Evolutionary conservation across 2,888 invertebrate genomes (phyloP).

Genomic region (Zhengitettix transpicula): DNA sequence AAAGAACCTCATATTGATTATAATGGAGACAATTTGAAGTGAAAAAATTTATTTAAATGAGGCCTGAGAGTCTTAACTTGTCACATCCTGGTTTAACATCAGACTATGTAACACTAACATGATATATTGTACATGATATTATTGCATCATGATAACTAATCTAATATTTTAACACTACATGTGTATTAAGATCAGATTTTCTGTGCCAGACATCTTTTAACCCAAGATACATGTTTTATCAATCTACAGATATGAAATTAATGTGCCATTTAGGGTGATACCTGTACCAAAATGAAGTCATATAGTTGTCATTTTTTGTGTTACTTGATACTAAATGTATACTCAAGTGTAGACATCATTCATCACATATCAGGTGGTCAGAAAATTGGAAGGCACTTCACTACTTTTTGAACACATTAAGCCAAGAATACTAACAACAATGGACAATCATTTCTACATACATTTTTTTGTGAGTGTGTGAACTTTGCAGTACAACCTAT

Average conservation of each 20-base stretch:
- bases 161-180: conserved; percentile 12
- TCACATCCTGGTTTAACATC: conserved; percentile 8
- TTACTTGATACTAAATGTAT: conserved; percentile 8
- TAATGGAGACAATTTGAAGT: too few species aligned
- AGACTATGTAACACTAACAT: conserved; percentile 7
- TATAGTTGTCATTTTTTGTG: conserved; percentile 1
- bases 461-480: conserved; percentile 10
- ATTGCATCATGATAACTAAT: conserved; percentile 12
- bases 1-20: too few species aligned
- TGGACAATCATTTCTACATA: conserved; percentile 13
- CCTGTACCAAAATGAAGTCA: conserved; percentile 25
- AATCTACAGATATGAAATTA: conserved; percentile 16
- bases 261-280: conserved; percentile 62
- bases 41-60: too few species aligned
- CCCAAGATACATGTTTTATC: conserved; percentile 1
- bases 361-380: conserved; percentile 25
- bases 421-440: conserved; percentile 15
- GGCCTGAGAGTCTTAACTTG: background rate
- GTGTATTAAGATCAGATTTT: conserved; percentile 11
- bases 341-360: conserved; percentile 19
- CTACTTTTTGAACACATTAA: conserved; percentile 54
- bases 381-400: conserved; percentile 52
- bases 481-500: conserved; percentile 15
- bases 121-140: conserved; percentile 9
- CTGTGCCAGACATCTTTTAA: conserved; percentile 13